Evolutionary conservation across 2,797 vertebrate species (phyloP), one percentile per base, ranked within the genome.

Genomic region (Graptemys geographica): DNA sequence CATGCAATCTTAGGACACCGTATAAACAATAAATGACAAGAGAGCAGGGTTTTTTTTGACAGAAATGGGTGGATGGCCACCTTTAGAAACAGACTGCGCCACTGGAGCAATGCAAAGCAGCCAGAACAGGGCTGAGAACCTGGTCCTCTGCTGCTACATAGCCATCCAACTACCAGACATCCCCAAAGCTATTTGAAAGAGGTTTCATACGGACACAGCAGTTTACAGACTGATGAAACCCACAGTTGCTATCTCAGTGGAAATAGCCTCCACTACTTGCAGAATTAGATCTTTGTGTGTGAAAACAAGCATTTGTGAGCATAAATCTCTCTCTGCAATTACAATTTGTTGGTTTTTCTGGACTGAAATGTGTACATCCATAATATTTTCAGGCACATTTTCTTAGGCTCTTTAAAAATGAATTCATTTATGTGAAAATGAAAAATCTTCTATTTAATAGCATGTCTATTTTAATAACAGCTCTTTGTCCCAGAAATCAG

Each of bases 401-500:
- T 6, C 37, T 90, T 53, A 79, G 3, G 47, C 79, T 53, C 62
- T 79, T 82, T 84, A 15, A 78, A 78, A 78, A 28, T 11, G 5
- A 27, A 47, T 82, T 83, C 69, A 95, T 93, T 0, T 86, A 33
- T 90, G 69, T 86, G 55, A 47, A 93, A 89, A 88, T 81, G 16
- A 88, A 87, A 88, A 88, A 31, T 1, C 0, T 88, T 84, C 72
- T 52, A 49, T 9, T 82, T 86, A 90, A 72, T 0, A 5, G 37
- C 92, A 97, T 91, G 76, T 86, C 7, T 2, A 69, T 87, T 90
- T 92, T 94, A 86, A 89, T 18, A 69, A 69, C 65, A 91, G 2
- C 23, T 47, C 6, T 84, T 96, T 95, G 56, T 90, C n/a, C 55
- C 81, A 95, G 76, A 84, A 93, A 82, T 79, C 23, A 94, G 69